Evolutionary conservation across 2,888 invertebrate genomes (phyloP).

Genomic region (Tachina lurida): DNA sequence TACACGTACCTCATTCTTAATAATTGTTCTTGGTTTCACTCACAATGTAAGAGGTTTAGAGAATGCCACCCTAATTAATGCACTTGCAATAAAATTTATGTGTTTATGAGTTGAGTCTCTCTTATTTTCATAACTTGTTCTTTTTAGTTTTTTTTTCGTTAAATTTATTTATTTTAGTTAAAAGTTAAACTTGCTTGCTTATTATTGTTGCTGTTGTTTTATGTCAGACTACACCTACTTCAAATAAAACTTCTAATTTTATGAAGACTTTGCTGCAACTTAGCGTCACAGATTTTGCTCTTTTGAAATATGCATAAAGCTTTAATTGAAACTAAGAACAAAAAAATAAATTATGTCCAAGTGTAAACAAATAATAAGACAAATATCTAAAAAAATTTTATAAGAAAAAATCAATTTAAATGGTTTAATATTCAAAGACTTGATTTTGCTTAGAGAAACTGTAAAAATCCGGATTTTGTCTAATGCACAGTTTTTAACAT

Average conservation of each 20-base stretch:
- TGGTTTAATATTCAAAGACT: constrained; percentile 1
- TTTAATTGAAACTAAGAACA: constrained; percentile 1
- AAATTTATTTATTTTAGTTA: constrained; percentile 17
- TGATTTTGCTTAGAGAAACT: neutral
- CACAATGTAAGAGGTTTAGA: too few species aligned
- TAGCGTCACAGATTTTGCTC: neutral
- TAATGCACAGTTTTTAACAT: neutral
- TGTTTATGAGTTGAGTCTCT: constrained; percentile 13
- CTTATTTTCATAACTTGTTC: constrained; percentile 24
- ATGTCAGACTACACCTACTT: constrained; percentile 57
- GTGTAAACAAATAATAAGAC: neutral
- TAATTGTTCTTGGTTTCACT: too few species aligned
- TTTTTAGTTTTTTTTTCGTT: constrained; percentile 20
- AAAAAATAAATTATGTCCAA: constrained; percentile 3
- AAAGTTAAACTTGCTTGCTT: constrained; percentile 1
- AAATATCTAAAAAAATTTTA: neutral
- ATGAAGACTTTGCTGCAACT: constrained; percentile 5
- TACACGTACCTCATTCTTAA: too few species aligned
- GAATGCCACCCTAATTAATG: constrained; percentile 39
- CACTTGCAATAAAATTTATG: constrained; percentile 9
- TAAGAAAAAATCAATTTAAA: neutral
- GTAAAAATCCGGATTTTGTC: constrained; percentile 2
- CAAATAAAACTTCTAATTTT: constrained; percentile 33
- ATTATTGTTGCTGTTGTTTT: constrained; percentile 15
- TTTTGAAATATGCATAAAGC: constrained; percentile 21